Conservation (phyloP, 2,797 vertebrate species). For the Phataginus tetradactyla region DNA sequence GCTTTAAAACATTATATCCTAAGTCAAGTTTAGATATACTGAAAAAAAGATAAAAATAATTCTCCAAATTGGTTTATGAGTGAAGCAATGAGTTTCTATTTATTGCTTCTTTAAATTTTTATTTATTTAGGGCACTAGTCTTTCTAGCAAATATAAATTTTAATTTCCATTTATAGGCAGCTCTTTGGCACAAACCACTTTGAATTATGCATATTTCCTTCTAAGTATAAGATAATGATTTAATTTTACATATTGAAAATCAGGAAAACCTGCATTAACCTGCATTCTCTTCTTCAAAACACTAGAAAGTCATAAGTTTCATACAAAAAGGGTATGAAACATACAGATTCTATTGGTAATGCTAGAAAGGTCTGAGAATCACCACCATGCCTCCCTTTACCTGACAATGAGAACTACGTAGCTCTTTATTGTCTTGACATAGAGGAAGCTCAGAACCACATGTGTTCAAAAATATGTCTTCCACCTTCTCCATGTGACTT, state of each 20-base stretch:
- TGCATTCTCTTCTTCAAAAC: background rate
- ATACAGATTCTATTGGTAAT: background rate
- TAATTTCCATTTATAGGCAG: background rate
- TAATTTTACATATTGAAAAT: background rate
- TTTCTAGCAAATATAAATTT: conserved; percentile 5
- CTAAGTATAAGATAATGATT: background rate
- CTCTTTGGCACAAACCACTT: background rate
- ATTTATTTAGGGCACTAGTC: conserved; percentile 26
- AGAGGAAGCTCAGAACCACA: background rate
- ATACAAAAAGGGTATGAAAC: background rate
- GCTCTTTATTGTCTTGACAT: background rate
- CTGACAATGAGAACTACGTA: background rate
- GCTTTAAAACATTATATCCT: background rate
- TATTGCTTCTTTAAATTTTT: conserved; percentile 24
- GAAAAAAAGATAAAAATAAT: background rate
- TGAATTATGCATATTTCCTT: background rate
- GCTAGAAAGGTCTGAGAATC: background rate
- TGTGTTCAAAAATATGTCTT: background rate
- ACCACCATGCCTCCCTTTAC: background rate
- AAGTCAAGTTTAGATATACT: background rate
- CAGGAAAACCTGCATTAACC: background rate
- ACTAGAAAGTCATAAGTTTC: background rate
- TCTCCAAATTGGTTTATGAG: background rate
- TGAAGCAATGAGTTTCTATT: background rate
- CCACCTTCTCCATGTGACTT: background rate